Evolutionary conservation across 2,888 invertebrate genomes (phyloP).

Genomic region (Rapana venosa): DNA sequence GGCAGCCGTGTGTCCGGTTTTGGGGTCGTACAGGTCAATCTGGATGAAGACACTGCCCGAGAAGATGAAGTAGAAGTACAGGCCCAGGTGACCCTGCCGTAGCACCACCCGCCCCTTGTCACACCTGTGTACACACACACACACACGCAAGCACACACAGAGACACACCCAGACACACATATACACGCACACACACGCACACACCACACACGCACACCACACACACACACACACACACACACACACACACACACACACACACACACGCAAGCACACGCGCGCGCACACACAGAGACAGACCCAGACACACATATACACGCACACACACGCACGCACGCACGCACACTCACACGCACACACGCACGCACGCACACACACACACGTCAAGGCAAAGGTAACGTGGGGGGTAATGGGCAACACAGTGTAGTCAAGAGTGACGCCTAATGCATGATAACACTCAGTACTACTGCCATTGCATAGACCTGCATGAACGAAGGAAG

Average conservation of each 20-base stretch:
- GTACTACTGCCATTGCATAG: too few relatives aligned
- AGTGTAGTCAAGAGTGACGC: too few relatives aligned
- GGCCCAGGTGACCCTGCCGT: conserved; percentile 59
- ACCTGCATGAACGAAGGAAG: too few relatives aligned
- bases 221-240: not conserved
- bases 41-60: conserved; percentile 61
- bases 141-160: not conserved
- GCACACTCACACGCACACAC: not conserved
- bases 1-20: conserved; percentile 48
- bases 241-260: not conserved
- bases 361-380: not conserved
- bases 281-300: not conserved
- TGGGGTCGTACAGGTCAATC: conserved; percentile 51
- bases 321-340: not conserved
- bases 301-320: not conserved
- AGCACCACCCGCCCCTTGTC: conserved; percentile 60
- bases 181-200: not conserved
- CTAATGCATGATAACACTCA: too few relatives aligned
- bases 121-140: conserved; percentile 49
- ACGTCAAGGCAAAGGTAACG: not conserved
- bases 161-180: not conserved
- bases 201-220: not conserved
- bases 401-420: too few relatives aligned
- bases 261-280: not conserved
- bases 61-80: conserved; percentile 63